Conservation (phyloP, 2,113 vertebrate genomes). For the Aix galericulata region DNA sequence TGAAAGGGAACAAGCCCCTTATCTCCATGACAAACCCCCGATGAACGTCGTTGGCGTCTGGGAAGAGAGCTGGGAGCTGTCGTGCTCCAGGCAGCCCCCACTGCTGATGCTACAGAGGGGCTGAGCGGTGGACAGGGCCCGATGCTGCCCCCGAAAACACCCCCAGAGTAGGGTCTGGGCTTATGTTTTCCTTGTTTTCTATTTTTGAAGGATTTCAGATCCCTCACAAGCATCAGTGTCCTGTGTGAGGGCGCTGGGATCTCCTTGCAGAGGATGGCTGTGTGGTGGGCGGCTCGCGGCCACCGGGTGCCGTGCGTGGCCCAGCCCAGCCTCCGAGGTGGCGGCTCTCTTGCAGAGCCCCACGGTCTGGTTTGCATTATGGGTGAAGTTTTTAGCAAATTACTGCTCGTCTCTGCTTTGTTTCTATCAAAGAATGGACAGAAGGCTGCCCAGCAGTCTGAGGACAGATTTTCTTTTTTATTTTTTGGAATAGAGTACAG, state of each 20-base stretch:
- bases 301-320: rapidly evolving
- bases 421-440: conserved; percentile 47
- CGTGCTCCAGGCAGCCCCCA: rapidly evolving
- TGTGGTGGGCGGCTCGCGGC: rapidly evolving
- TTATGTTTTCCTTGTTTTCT: neutral
- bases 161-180: neutral
- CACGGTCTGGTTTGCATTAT: neutral
- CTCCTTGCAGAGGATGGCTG: neutral
- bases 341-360: conserved; percentile 18
- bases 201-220: neutral
- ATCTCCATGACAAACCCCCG: neutral
- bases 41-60: neutral
- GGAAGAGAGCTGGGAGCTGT: neutral
- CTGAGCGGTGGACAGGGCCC: neutral
- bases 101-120: neutral
- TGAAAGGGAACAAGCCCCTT: neutral
- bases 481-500: neutral
- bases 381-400: conserved; percentile 39
- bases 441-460: neutral
- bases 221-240: rapidly evolving
- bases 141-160: neutral
- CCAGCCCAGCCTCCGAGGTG: neutral
- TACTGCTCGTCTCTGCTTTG: conserved; percentile 49
- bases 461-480: neutral
- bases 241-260: neutral